Conservation (phyloP, 2,797 vertebrate species). For the Vultur gryphus region DNA sequence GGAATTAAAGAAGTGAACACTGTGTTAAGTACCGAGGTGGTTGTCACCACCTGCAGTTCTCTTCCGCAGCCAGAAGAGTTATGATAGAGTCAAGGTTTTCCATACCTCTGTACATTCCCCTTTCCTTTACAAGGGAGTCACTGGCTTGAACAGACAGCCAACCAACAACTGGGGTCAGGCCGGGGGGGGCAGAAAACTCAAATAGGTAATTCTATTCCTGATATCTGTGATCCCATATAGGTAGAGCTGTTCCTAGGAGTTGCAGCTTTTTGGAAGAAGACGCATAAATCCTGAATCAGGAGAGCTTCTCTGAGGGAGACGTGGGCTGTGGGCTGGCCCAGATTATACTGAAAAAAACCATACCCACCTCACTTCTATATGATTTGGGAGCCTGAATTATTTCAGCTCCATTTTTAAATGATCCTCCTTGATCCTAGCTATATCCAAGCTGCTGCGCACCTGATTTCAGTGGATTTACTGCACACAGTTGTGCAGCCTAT, state of each 20-base stretch:
- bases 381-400: not conserved
- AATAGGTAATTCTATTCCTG: not conserved
- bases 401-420: not conserved
- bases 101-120: not conserved
- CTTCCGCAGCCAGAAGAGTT: not conserved
- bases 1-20: not conserved
- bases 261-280: not conserved
- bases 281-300: not conserved
- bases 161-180: not conserved
- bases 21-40: rapidly evolving
- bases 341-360: not conserved
- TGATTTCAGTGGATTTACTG: not conserved
- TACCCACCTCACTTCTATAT: not conserved
- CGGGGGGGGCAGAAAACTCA: not conserved
- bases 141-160: not conserved
- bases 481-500: rapidly evolving
- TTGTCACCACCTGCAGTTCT: not conserved
- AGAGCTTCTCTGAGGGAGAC: not conserved
- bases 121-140: not conserved
- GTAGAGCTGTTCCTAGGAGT: not conserved
- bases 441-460: not conserved
- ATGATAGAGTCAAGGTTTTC: not conserved
- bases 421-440: not conserved
- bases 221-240: not conserved
- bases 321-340: not conserved